These are phyloP conservation scores for Stylophora pistillata DNA, from an alignment of 64 coral and sea anemone genomes.

Conservation along the genomic window DNA sequence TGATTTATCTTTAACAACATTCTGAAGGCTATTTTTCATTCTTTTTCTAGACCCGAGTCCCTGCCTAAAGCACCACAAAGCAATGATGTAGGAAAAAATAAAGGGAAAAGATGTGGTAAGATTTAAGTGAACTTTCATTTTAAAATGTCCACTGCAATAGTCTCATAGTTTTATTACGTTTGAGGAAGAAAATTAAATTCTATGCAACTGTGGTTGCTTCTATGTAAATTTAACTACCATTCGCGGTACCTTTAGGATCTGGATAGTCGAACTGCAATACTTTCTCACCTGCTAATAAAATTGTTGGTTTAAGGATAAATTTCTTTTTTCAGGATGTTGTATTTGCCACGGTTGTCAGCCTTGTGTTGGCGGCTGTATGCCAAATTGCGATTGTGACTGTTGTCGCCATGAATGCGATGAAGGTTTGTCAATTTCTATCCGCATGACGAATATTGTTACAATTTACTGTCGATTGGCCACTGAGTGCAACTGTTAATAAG, in stretches of 20 bases:
- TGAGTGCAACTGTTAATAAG: background rate
- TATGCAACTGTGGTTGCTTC: no score
- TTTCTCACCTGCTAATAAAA: no score
- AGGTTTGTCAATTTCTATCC: slow-evolving; percentile 35
- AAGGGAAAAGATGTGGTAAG: slow-evolving; percentile 22
- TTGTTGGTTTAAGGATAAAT: background rate
- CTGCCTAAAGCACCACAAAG: background rate
- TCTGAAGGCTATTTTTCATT: background rate
- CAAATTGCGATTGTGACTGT: slow-evolving; percentile 13
- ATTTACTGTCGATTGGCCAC: background rate
- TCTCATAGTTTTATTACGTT: background rate
- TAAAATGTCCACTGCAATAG: background rate
- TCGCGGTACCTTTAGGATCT: no score
- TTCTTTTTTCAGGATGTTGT: slow-evolving; percentile 22
- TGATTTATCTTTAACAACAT: background rate
- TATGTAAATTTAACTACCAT: no score
- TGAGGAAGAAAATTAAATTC: no score
- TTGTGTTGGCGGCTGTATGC: slow-evolving; percentile 38
- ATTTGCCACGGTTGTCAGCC: slow-evolving; percentile 28
- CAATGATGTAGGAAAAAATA: background rate
- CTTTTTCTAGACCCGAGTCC: slow-evolving; percentile 12
- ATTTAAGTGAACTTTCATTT: background rate
- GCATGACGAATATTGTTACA: background rate
- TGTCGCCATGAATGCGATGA: slow-evolving; percentile 26
- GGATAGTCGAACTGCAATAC: no score